phyloP scores from a whole-genome alignment of 2,797 vertebrate species.

The Lophura swinhoii region DNA sequence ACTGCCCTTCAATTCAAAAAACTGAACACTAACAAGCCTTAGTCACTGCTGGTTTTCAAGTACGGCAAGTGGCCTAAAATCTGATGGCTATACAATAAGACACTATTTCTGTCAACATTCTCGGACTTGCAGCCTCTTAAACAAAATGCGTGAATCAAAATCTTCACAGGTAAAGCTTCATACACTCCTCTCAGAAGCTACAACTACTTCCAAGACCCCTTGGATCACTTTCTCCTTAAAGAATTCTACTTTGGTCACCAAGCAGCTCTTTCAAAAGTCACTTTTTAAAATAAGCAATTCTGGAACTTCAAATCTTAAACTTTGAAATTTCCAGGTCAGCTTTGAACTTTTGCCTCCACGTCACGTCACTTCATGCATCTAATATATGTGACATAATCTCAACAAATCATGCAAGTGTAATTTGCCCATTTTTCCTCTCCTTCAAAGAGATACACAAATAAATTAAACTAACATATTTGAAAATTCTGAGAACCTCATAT shows the following conservation, averaged over 20 bases:
- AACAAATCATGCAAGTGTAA: neutral
- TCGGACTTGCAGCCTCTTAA: neutral
- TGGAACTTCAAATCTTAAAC: neutral
- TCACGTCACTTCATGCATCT: neutral
- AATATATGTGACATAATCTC: neutral
- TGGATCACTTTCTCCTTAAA: neutral
- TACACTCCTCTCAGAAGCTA: neutral
- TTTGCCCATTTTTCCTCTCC: neutral
- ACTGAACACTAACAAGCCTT: neutral
- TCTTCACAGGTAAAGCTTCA: neutral
- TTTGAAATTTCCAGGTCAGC: neutral
- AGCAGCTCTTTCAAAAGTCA: neutral
- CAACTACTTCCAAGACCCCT: neutral
- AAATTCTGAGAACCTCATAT: neutral
- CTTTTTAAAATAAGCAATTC: neutral
- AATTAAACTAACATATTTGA: neutral
- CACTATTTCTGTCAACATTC: neutral
- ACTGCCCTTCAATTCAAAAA: neutral
- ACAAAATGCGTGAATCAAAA: neutral
- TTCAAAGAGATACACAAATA: neutral
- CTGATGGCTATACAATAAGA: neutral
- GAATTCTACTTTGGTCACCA: neutral
- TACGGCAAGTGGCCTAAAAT: neutral
- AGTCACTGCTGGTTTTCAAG: neutral
- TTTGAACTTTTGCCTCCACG: neutral